These are phyloP conservation scores for Petaurus breviceps DNA, from an alignment of 2,113 vertebrate species.

Conservation along the genomic window DNA sequence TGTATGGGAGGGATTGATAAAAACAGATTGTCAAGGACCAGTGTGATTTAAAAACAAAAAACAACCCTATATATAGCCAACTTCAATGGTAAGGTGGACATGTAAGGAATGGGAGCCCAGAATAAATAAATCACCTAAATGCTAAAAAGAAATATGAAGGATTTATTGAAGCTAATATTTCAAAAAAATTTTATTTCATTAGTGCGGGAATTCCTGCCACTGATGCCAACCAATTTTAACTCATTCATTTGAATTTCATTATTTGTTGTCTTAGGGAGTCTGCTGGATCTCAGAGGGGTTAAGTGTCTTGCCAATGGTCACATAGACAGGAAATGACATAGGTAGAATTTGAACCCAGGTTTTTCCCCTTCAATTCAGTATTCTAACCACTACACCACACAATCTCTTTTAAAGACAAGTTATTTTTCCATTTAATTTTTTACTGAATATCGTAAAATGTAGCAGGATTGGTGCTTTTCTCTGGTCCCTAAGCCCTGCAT, in stretches of 20 bases:
- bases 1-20: not conserved
- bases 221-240: not conserved
- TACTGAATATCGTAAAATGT: not conserved
- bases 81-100: constrained; percentile 1
- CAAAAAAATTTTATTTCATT: not conserved
- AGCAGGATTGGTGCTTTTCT: not conserved
- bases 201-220: not conserved
- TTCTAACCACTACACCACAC: not conserved
- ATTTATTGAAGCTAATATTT: not conserved
- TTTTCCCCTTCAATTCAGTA: not conserved
- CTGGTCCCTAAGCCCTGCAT: not conserved
- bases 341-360: not conserved
- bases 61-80: not conserved
- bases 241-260: not conserved
- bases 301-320: not conserved
- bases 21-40: not conserved
- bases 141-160: constrained; percentile 19
- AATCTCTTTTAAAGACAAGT: not conserved
- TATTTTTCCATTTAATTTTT: not conserved
- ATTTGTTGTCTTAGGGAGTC: not conserved
- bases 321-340: not conserved
- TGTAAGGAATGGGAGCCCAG: constrained; percentile 13
- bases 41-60: not conserved
- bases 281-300: not conserved
- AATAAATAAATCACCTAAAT: constrained; percentile 5